phyloP scores from a whole-genome alignment of 64 coral and sea anemone genomes.

The Montipora sp. region DNA sequence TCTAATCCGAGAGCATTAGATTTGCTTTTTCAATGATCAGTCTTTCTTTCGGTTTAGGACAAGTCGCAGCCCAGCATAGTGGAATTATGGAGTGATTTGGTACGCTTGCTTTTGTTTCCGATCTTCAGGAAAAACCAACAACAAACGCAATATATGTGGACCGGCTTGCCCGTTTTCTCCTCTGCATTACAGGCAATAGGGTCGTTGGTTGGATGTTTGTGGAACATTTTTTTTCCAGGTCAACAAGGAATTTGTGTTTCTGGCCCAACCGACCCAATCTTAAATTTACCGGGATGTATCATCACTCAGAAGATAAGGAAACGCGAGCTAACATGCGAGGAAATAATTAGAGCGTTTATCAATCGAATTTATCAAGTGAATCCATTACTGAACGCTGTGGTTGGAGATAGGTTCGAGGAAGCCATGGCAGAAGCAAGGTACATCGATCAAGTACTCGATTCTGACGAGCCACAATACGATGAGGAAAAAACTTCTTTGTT shows the following conservation, averaged over 20 bases:
- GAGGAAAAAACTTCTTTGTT: slow-evolving; percentile 65
- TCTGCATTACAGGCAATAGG: too few relatives aligned
- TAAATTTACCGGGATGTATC: slow-evolving; percentile 51
- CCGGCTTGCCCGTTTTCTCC: too few relatives aligned
- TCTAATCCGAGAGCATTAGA: too few relatives aligned
- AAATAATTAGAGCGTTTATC: slow-evolving; percentile 57
- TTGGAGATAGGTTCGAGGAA: slow-evolving; percentile 72
- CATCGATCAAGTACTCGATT: slow-evolving; percentile 75
- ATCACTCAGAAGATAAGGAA: slow-evolving; percentile 63
- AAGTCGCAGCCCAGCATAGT: too few relatives aligned
- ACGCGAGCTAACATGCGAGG: slow-evolving; percentile 33
- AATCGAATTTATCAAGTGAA: slow-evolving; percentile 76
- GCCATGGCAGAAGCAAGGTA: slow-evolving; percentile 72
- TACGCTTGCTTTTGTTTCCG: too few relatives aligned
- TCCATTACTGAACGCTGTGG: slow-evolving; percentile 73
- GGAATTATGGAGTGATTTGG: too few relatives aligned
- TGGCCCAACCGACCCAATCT: slow-evolving; percentile 32
- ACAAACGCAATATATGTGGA: too few relatives aligned
- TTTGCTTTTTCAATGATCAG: too few relatives aligned
- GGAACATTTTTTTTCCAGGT: slow-evolving; percentile 56
- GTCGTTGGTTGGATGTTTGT: slow-evolving; percentile 60
- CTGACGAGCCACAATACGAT: neutral
- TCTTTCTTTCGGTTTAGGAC: too few relatives aligned
- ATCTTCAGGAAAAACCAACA: too few relatives aligned
- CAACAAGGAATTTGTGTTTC: slow-evolving; percentile 26